Evolutionary conservation across 2,888 invertebrate species (phyloP).

Genomic region (Drosophila nigricruria): DNA sequence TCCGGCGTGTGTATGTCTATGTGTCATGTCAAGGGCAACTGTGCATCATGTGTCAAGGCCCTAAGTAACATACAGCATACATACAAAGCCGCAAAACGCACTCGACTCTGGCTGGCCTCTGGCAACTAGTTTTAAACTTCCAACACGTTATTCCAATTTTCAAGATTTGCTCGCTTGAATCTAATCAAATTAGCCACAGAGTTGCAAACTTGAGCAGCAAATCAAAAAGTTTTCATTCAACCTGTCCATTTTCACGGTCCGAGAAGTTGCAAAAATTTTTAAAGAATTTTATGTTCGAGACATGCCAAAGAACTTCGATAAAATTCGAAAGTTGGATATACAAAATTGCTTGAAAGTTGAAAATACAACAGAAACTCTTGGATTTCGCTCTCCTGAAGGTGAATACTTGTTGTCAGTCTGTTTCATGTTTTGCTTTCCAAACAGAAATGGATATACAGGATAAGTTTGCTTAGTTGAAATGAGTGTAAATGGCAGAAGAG

Average conservation of each 20-base stretch:
- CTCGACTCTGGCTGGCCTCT: neutral
- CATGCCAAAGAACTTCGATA: conserved; percentile 31
- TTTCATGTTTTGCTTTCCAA: neutral
- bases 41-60: conserved; percentile 6
- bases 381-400: neutral
- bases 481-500: neutral
- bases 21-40: conserved; percentile 30
- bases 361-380: neutral
- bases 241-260: conserved; percentile 32
- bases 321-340: neutral
- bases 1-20: conserved; percentile 1
- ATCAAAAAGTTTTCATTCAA: conserved; percentile 53
- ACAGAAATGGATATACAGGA: neutral
- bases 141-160: conserved; percentile 43
- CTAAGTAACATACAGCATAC: conserved; percentile 16
- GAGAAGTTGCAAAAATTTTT: conserved; percentile 22
- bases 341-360: neutral
- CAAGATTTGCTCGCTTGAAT: conserved; percentile 48
- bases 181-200: conserved; percentile 66
- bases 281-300: conserved; percentile 28
- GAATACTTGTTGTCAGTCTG: neutral
- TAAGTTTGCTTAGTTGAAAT: neutral
- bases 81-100: conserved; percentile 8
- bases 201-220: conserved; percentile 45
- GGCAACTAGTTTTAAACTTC: conserved; percentile 9